phyloP scores from a whole-genome alignment of 1,140 invertebrate species.

The Drosophila obscura region DNA sequence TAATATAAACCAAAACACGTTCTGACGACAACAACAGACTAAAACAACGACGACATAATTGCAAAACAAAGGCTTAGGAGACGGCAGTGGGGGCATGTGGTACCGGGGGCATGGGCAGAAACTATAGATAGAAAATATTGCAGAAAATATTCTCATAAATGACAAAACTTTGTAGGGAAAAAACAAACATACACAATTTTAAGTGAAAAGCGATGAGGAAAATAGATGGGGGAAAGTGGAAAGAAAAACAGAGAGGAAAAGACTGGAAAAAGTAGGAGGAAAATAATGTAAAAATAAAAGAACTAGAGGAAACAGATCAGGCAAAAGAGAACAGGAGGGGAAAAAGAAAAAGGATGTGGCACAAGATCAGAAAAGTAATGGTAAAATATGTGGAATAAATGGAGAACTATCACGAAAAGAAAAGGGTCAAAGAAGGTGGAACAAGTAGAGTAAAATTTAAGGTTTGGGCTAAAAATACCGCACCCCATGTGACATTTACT shows the following conservation, averaged over 20 bases:
- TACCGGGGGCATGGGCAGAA: background rate
- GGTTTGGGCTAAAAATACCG: background rate
- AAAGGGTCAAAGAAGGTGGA: background rate
- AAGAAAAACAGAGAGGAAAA: no score
- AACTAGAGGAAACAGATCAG: no score
- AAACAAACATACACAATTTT: no score
- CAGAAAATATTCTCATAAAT: conserved; percentile 3
- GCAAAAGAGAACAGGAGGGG: no score
- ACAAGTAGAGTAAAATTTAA: background rate
- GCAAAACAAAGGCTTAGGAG: conserved; percentile 4
- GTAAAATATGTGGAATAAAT: background rate
- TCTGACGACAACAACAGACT: conserved; percentile 48
- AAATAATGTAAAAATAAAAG: no score
- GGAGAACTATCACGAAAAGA: background rate
- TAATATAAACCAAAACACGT: conserved; percentile 4
- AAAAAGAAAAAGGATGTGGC: no score
- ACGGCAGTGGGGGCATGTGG: no score
- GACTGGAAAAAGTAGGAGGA: no score
- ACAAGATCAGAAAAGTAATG: no score
- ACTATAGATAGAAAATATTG: conserved; percentile 3
- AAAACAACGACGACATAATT: conserved; percentile 34
- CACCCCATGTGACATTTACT: conserved; percentile 55
- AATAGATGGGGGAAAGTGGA: no score
- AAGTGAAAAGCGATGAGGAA: no score
- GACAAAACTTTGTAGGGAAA: no score